Base-by-base conservation (phyloP, 1,140 invertebrate genomes). In the Cydia splendana region DNA sequence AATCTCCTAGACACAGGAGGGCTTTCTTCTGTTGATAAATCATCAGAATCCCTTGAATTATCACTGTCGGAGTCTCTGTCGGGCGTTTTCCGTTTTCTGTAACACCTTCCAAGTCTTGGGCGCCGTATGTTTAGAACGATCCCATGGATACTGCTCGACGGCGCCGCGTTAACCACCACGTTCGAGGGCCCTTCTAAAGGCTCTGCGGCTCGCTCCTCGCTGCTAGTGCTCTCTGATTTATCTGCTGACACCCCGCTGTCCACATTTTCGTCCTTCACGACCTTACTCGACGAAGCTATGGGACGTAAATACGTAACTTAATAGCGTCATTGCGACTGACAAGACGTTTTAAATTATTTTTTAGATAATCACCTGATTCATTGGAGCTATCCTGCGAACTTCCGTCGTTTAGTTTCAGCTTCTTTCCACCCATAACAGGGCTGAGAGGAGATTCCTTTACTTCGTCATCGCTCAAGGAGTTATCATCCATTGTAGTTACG, bases 161-260 rank as follows among this genome's bases (percentile, higher is more conserved):
- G 86, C 1, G 85, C 88, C 6, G 81, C 85, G n/a, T 83, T 81
- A 1, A 90, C 88, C 5, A 90, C 76, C 71, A 89, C 85, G 77
- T 92, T 91, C 10, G 84, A 81, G 12, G 87, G 89, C 0, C 79
- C 89, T 62, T 84, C 85, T 6, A 77, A 75, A 2, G 83, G 30
- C 6, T 80, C 62, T 24, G 84, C 76, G 6, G 74, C 79, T 4
- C 80, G 82, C 71, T 91, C 90, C 28, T 94, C 92, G 65, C 91
- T 93, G 77, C 88, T 91, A 0, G 89, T 91, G 75, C 92, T 94
- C 79, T 93, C 93, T 28, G 92, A 93, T 76, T 94, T 94, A 75
- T 93, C 93, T 13, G 88, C 90, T 9, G 90, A 93, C 42, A 93
- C 85, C 13, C 92, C 93, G 77, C 92, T 94, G 76, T 94, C 91